Conservation (phyloP, 2,797 vertebrate genomes). For the Coilia nasus region DNA sequence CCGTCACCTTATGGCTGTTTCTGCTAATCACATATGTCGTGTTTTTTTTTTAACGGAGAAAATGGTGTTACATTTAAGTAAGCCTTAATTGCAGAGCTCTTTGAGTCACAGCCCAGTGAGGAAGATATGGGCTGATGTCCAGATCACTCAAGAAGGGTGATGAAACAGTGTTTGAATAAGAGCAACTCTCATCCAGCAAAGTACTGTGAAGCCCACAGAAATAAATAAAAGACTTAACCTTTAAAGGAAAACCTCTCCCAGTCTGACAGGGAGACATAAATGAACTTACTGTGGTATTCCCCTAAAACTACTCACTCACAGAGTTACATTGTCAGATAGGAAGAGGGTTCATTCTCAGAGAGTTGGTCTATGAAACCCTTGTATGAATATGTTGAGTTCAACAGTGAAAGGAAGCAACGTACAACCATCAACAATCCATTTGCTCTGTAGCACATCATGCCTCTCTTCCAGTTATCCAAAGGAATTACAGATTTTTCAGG, state of each 20-base stretch:
- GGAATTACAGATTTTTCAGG: background rate
- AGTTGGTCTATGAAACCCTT: background rate
- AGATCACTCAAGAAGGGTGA: slow-evolving; percentile 37
- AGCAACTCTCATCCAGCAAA: slow-evolving; percentile 28
- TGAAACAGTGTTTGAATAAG: slow-evolving; percentile 44
- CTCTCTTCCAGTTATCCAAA: background rate
- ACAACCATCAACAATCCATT: background rate
- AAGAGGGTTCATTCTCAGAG: background rate
- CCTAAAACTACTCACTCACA: slow-evolving; percentile 25
- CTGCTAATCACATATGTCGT: background rate
- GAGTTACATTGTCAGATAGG: background rate
- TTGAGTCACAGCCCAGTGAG: slow-evolving; percentile 21
- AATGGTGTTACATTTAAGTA: slow-evolving; percentile 11
- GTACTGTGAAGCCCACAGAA: slow-evolving; percentile 27
- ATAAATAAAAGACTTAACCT: slow-evolving; percentile 39
- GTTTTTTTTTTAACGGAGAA: background rate
- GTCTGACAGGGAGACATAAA: slow-evolving; percentile 23
- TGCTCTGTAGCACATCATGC: background rate
- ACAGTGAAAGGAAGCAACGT: background rate
- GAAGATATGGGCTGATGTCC: slow-evolving; percentile 26
- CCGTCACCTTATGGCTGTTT: background rate
- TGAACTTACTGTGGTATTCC: slow-evolving; percentile 36
- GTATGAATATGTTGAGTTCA: background rate
- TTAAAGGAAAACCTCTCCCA: slow-evolving; percentile 33
- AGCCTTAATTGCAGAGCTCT: slow-evolving; percentile 24